phyloP scores from a whole-genome alignment of 2,113 vertebrate genomes.

The Salminus brasiliensis region DNA sequence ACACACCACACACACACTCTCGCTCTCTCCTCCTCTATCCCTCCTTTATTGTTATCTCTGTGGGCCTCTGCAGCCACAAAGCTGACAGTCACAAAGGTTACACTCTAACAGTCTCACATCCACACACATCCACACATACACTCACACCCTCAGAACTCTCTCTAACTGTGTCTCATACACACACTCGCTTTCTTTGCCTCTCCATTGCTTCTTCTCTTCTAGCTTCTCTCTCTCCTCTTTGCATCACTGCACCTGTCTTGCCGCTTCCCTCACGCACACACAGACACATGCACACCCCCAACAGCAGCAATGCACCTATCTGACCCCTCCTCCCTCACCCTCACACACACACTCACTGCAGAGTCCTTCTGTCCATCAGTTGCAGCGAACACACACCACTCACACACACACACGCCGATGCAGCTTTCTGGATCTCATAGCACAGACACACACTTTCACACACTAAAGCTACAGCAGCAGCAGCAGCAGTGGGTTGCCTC shows the following conservation, averaged over 20 bases:
- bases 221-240: conserved; percentile 61
- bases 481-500: conserved; percentile 62
- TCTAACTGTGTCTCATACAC: neutral
- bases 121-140: conserved; percentile 41
- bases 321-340: conserved; percentile 54
- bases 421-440: conserved; percentile 25
- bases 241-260: conserved; percentile 64
- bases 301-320: conserved; percentile 53
- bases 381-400: conserved; percentile 65
- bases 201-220: conserved; percentile 61
- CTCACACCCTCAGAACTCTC: neutral
- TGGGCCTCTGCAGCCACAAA: conserved; percentile 55
- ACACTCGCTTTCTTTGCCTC: conserved; percentile 27
- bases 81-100: neutral
- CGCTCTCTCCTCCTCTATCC: conserved; percentile 19
- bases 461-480: conserved; percentile 61
- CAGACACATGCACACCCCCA: conserved; percentile 52
- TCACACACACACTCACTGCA: conserved; percentile 45
- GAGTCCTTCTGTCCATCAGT: conserved; percentile 25
- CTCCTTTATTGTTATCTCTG: too few relatives aligned
- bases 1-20: neutral
- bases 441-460: conserved; percentile 57
- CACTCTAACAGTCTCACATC: neutral
- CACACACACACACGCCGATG: conserved; percentile 43
- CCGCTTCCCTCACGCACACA: conserved; percentile 56